These are phyloP conservation scores for Lacerta agilis DNA, from an alignment of 2,797 vertebrate genomes.

Conservation along the genomic window DNA sequence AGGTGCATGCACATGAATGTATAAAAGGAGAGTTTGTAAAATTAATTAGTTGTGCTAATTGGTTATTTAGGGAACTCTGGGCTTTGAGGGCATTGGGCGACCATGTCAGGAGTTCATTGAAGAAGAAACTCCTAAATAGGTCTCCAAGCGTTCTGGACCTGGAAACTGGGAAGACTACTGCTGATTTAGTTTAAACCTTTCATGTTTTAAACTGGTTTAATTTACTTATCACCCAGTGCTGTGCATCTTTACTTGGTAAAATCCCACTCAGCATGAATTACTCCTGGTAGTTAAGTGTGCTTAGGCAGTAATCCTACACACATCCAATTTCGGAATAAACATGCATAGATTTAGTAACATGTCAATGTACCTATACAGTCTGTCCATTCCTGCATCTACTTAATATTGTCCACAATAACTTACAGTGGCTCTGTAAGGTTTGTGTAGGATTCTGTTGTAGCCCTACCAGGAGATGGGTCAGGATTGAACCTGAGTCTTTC, in stretches of 20 bases:
- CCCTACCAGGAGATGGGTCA: neutral
- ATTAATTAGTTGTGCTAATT: rapidly evolving
- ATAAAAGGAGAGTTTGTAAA: slow-evolving; percentile 13
- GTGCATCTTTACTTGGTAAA: neutral
- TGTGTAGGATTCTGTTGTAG: neutral
- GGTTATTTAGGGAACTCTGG: rapidly evolving
- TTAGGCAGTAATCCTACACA: neutral
- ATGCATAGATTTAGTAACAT: no score
- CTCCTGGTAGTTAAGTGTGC: no score
- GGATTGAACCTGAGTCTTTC: no score
- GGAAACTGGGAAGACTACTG: neutral
- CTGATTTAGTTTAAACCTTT: neutral
- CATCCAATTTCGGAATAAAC: no score
- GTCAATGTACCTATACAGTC: no score
- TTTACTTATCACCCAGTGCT: neutral
- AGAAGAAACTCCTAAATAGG: neutral
- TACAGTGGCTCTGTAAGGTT: neutral
- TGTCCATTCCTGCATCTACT: no score
- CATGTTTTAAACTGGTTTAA: neutral
- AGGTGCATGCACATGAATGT: neutral
- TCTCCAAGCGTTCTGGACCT: neutral
- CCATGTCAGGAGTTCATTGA: neutral
- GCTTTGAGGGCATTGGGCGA: neutral
- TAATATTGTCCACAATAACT: no score
- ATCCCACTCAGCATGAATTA: no score